Conservation (phyloP, 2,797 vertebrate species). For the Cyclura pinguis region DNA sequence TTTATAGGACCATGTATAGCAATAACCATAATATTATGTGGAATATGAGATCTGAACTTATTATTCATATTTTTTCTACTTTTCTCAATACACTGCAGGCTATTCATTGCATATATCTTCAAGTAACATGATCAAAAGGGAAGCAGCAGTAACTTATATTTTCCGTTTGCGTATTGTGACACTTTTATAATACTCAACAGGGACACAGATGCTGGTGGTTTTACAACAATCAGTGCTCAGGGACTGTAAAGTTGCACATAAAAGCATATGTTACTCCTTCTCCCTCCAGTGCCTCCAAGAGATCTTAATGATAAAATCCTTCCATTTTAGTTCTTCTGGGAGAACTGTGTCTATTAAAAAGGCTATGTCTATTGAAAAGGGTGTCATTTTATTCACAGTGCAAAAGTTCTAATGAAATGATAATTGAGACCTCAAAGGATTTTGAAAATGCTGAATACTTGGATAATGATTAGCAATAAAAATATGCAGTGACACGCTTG, state of each 20-base stretch:
- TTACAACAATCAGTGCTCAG: conserved; percentile 12
- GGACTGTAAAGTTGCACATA: conserved; percentile 26
- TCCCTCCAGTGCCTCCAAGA: conserved; percentile 11
- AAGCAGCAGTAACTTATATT: neutral
- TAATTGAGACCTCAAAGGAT: neutral
- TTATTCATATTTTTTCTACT: too few species aligned
- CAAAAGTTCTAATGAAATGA: rapidly evolving
- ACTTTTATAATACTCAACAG: neutral
- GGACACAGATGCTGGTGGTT: conserved; percentile 24
- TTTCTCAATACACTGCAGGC: too few species aligned
- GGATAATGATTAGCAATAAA: neutral
- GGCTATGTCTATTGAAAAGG: neutral
- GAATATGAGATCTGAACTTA: too few species aligned
- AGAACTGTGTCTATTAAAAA: neutral
- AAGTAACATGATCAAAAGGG: too few species aligned
- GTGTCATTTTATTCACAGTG: conserved; percentile 12
- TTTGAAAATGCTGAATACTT: conserved; percentile 11
- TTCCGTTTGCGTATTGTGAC: conserved; percentile 12
- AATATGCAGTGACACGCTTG: neutral
- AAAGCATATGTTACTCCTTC: neutral
- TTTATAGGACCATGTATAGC: too few species aligned
- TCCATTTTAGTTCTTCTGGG: neutral
- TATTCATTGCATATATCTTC: too few species aligned
- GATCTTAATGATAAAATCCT: neutral
- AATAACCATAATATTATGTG: too few species aligned